phyloP scores from a whole-genome alignment of 2,888 invertebrate species.

The Tiliacea aurago region DNA sequence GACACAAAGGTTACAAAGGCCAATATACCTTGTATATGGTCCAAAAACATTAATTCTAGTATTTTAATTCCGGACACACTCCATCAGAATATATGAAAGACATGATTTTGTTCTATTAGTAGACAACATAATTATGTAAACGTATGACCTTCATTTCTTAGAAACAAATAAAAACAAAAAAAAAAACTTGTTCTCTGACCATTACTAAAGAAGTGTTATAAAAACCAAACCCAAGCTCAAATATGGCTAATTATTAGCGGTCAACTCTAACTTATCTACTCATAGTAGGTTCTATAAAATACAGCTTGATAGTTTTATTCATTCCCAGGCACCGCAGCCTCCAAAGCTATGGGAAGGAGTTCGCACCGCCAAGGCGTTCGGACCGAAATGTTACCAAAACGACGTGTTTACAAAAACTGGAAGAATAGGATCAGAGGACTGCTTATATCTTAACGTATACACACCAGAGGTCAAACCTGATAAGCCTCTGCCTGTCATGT shows the following conservation, averaged over 20 bases:
- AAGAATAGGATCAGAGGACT: constrained; percentile 63
- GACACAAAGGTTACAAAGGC: no score
- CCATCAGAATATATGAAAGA: no score
- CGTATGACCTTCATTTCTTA: background rate
- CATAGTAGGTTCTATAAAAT: background rate
- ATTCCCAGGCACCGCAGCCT: constrained; percentile 63
- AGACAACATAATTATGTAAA: background rate
- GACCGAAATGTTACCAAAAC: constrained; percentile 54
- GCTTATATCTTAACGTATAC: constrained; percentile 73
- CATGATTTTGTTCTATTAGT: no score
- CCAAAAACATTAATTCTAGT: no score
- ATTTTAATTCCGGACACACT: no score
- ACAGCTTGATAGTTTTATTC: background rate
- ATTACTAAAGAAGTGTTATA: background rate
- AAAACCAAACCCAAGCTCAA: background rate
- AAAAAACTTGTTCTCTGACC: background rate
- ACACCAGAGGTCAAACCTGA: constrained; percentile 65
- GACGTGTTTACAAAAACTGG: constrained; percentile 38
- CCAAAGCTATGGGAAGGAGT: constrained; percentile 73
- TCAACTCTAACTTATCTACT: background rate
- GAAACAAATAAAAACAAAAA: background rate
- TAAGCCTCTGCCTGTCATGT: constrained; percentile 67
- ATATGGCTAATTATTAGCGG: background rate
- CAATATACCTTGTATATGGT: no score
- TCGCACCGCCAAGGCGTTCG: constrained; percentile 70